Conservation (phyloP, 2,797 vertebrate genomes). For the Acanthurus leucopareius region DNA sequence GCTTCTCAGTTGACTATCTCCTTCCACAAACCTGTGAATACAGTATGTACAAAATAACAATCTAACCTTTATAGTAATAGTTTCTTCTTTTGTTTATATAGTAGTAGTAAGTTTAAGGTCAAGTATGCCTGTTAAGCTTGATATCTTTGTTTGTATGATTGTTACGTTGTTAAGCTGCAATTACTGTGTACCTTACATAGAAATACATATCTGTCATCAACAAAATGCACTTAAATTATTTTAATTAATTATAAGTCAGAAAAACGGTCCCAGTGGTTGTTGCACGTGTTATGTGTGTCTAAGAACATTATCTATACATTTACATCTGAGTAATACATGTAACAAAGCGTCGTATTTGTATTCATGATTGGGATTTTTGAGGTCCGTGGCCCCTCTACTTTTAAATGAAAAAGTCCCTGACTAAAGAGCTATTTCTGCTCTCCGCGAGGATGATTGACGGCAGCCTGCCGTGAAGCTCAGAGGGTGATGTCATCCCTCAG, state of each 20-base stretch:
- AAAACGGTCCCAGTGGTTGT: too few relatives aligned
- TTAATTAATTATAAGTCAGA: background rate
- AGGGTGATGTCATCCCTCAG: conserved; percentile 75
- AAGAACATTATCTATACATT: background rate
- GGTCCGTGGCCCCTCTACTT: background rate
- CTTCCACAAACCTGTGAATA: background rate
- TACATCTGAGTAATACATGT: background rate
- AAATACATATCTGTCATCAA: background rate
- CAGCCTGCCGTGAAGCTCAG: conserved; percentile 34
- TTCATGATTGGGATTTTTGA: background rate
- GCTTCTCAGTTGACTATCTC: background rate
- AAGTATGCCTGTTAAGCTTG: background rate
- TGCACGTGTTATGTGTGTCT: background rate
- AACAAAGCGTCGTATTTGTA: background rate
- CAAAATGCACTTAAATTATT: background rate
- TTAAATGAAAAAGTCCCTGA: conserved; percentile 5
- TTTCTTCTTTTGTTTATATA: background rate
- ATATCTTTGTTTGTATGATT: background rate
- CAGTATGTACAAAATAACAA: background rate
- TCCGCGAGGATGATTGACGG: conserved; percentile 37
- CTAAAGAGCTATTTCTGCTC: conserved; percentile 39
- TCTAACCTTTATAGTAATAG: background rate
- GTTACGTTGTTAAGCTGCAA: background rate
- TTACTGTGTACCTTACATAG: background rate
- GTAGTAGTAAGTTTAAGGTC: background rate